Evolutionary conservation across 1,140 invertebrate genomes (phyloP).

Genomic region (Frieseomelitta varia): DNA sequence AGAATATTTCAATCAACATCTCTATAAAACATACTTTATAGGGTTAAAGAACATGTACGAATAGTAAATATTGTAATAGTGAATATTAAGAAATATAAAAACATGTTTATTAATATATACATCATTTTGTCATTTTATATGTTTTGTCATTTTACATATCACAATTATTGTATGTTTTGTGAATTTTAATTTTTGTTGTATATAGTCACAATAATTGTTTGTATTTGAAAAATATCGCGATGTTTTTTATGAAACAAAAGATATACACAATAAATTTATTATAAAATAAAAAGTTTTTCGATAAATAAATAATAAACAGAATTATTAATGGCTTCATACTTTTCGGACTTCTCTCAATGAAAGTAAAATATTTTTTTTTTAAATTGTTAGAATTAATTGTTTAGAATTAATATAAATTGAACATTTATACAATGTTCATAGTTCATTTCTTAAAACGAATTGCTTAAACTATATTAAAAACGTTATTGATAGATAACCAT

Average conservation of each 20-base stretch:
- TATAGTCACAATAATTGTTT: slow-evolving; percentile 22
- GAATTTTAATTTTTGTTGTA: not conserved
- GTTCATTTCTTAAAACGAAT: not conserved
- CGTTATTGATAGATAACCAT: not conserved
- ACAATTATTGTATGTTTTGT: slow-evolving; percentile 11
- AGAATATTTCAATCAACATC: no score
- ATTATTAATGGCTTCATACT: not conserved
- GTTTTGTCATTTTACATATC: slow-evolving; percentile 22
- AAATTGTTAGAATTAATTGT: no score
- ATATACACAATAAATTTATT: not conserved
- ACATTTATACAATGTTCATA: not conserved
- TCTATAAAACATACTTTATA: not conserved
- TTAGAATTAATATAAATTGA: not conserved
- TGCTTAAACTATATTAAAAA: not conserved
- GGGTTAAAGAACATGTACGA: not conserved
- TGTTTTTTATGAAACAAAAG: not conserved
- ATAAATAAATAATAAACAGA: not conserved
- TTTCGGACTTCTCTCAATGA: not conserved
- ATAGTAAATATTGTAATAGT: not conserved
- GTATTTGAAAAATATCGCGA: slow-evolving; percentile 17
- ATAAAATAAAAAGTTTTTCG: not conserved
- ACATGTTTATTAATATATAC: slow-evolving; percentile 14
- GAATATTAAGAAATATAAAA: slow-evolving; percentile 14
- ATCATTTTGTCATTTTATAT: slow-evolving; percentile 14
- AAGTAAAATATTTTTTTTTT: not conserved